Percentiles rank a stretch among this genome's conserved stretches.
phyloP scores from a whole-genome alignment of 2,797 vertebrate species.

The Chiloscyllium punctatum region DNA sequence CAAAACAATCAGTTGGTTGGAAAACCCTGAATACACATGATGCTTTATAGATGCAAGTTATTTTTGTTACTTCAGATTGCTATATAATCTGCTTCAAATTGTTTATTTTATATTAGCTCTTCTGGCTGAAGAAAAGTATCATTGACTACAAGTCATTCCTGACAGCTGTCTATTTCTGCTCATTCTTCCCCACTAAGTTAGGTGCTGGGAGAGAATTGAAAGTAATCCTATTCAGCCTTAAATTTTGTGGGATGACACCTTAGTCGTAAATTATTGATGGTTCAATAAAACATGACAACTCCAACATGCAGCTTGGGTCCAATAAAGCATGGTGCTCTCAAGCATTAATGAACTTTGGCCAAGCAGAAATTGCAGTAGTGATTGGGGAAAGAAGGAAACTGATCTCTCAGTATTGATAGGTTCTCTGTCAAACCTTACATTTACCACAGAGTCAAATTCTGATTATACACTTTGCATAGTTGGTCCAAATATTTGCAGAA shows the following conservation, averaged over 20 bases:
- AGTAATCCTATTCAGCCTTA: background rate
- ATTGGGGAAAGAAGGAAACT: background rate
- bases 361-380: background rate
- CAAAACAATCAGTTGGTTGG: background rate
- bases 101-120: background rate
- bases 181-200: background rate
- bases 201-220: background rate
- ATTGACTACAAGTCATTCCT: background rate
- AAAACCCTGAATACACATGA: background rate
- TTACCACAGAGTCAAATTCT: background rate
- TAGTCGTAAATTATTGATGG: background rate
- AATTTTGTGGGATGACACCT: background rate
- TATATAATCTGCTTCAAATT: background rate
- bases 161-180: background rate
- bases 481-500: background rate
- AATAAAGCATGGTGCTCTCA: background rate
- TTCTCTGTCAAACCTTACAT: background rate
- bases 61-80: background rate
- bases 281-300: background rate
- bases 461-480: background rate
- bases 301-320: background rate
- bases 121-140: background rate
- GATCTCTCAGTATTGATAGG: background rate
- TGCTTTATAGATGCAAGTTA: background rate
- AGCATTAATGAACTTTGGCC: background rate